A percentile compares a stretch with the other conserved stretches of the same genome.
Evolutionary conservation across 2,797 vertebrate genomes (phyloP).

Genomic region (Sebastes matsubarae): DNA sequence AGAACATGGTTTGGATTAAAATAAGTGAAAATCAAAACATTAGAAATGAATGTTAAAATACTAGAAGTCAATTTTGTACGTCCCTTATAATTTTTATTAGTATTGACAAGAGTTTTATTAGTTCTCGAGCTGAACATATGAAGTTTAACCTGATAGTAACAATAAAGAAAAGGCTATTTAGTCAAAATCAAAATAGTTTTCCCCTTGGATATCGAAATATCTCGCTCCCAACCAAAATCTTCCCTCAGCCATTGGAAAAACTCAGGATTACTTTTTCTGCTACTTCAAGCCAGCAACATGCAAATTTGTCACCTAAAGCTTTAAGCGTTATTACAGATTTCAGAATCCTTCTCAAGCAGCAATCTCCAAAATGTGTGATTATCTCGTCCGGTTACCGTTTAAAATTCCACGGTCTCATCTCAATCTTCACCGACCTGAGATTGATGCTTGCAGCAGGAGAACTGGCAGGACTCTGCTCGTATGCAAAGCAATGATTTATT

Average conservation of each 20-base stretch:
- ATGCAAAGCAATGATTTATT: constrained; percentile 15
- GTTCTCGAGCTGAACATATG: background rate
- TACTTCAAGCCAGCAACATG: constrained; percentile 20
- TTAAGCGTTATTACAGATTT: constrained; percentile 15
- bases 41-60: background rate
- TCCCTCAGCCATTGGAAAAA: background rate
- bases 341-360: background rate
- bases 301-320: constrained; percentile 8
- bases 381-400: constrained; percentile 32
- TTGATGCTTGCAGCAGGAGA: constrained; percentile 3
- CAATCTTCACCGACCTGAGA: constrained; percentile 11
- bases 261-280: background rate
- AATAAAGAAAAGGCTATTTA: background rate
- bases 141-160: background rate
- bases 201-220: background rate
- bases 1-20: no score
- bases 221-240: background rate
- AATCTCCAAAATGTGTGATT: constrained; percentile 32
- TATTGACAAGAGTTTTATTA: background rate
- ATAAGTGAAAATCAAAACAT: background rate
- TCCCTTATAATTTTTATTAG: background rate
- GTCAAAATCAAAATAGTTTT: background rate
- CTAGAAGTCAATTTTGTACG: background rate
- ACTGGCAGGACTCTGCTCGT: background rate
- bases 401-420: constrained; percentile 34